Evolutionary conservation across 2,797 vertebrate genomes (phyloP).

Genomic region (Neosilurus mollespiculum): DNA sequence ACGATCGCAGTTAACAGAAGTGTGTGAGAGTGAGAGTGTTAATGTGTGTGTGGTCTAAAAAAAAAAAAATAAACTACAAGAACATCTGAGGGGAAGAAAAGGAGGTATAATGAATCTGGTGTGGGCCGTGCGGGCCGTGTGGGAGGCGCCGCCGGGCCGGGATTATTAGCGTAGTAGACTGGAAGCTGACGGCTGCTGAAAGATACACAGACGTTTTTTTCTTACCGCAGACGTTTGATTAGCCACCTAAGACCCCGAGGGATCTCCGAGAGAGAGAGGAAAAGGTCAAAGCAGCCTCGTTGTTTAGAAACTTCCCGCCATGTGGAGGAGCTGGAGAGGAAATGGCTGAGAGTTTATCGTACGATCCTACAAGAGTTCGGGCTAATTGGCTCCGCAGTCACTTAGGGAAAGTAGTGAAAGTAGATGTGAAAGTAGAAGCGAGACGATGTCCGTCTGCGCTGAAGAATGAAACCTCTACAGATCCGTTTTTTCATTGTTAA

Average conservation of each 20-base stretch:
- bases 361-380: constrained; percentile 34
- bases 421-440: not conserved
- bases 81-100: not conserved
- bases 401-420: not conserved
- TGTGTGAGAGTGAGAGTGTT: constrained; percentile 19
- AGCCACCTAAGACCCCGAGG: constrained; percentile 26
- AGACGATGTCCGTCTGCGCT: not conserved
- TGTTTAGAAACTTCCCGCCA: constrained; percentile 16
- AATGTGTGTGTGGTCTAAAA: constrained; percentile 38
- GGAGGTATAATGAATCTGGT: constrained; percentile 56
- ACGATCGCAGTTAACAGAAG: constrained; percentile 47
- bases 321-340: constrained; percentile 17
- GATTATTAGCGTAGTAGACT: constrained; percentile 52
- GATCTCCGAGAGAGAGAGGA: not conserved
- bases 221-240: constrained; percentile 43
- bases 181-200: constrained; percentile 39
- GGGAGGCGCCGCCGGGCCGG: constrained; percentile 45
- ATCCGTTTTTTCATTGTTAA: constrained; percentile 2
- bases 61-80: not conserved
- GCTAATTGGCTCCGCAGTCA: constrained; percentile 45
- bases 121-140: constrained; percentile 28
- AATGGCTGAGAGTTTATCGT: constrained; percentile 23
- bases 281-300: constrained; percentile 44
- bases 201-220: constrained; percentile 41
- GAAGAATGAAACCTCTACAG: constrained; percentile 5